Percentiles rank a stretch among this genome's conserved stretches.
These are phyloP conservation scores for Frankliniella intonsa DNA, from an alignment of 2,888 invertebrate genomes.

Conservation along the genomic window DNA sequence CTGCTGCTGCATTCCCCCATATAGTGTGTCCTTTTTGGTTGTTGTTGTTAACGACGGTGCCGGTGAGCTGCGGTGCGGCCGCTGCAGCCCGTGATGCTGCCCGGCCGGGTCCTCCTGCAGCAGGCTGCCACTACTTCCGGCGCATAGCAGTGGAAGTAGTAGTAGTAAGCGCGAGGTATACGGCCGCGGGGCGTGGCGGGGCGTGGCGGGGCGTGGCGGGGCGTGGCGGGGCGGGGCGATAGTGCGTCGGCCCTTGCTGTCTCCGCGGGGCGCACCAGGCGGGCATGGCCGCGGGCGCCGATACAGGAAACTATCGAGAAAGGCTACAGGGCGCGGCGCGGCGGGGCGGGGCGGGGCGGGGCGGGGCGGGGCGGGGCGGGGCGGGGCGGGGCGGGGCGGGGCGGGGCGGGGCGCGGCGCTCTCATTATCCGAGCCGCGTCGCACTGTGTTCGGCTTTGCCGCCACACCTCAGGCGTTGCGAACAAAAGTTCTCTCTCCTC, in stretches of 20 bases:
- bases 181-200: background rate
- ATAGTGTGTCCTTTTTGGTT: too few species aligned
- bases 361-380: too few species aligned
- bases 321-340: background rate
- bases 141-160: background rate
- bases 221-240: background rate
- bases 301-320: slow-evolving; percentile 14
- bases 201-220: too few species aligned
- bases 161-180: background rate
- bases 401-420: background rate
- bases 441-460: background rate
- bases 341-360: background rate
- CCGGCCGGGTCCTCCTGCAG: background rate
- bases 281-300: background rate
- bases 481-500: background rate
- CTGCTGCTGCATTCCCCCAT: too few species aligned
- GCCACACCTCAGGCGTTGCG: slow-evolving; percentile 12
- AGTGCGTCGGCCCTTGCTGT: background rate
- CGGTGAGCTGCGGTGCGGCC: background rate
- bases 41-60: background rate
- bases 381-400: background rate
- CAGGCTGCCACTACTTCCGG: background rate
- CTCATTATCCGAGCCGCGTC: background rate
- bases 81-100: too few species aligned
- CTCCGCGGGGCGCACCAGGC: background rate